A percentile compares a stretch with the other conserved stretches of the same genome.
phyloP scores from a whole-genome alignment of 2,113 vertebrate species.

The Engystomops pustulosus region DNA sequence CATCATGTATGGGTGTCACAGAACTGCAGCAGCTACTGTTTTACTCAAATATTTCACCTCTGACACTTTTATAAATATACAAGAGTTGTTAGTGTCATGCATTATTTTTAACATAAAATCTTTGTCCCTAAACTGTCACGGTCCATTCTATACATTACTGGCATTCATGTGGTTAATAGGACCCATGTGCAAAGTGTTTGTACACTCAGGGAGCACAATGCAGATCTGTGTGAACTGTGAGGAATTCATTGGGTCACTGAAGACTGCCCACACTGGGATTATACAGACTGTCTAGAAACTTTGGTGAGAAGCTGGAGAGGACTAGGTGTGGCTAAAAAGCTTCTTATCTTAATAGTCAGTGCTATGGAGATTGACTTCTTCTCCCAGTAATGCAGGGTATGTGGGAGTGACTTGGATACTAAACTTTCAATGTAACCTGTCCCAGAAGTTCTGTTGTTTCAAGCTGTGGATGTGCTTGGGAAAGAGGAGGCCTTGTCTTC shows the following conservation, averaged over 20 bases:
- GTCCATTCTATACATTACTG: background rate
- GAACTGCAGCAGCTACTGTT: no score
- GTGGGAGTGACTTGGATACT: background rate
- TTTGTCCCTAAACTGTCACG: background rate
- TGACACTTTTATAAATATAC: background rate
- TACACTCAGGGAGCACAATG: background rate
- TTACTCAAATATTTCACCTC: background rate
- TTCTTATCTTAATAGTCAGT: background rate
- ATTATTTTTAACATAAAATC: no score
- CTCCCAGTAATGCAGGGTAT: background rate
- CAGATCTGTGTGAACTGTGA: background rate
- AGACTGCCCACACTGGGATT: slow-evolving; percentile 3
- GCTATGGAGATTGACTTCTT: background rate
- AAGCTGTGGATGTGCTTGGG: background rate
- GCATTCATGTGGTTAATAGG: background rate
- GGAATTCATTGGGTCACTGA: background rate
- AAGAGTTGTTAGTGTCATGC: background rate
- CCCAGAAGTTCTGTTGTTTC: background rate
- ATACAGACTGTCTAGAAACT: background rate
- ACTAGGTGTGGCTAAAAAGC: slow-evolving; percentile 2
- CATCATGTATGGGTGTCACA: no score
- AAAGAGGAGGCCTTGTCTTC: background rate
- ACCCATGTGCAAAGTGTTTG: slow-evolving; percentile 6
- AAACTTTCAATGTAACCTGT: background rate
- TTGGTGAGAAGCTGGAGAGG: background rate